These are phyloP conservation scores for Spondyliosoma cantharus DNA, from an alignment of 2,797 vertebrate species.

Conservation along the genomic window DNA sequence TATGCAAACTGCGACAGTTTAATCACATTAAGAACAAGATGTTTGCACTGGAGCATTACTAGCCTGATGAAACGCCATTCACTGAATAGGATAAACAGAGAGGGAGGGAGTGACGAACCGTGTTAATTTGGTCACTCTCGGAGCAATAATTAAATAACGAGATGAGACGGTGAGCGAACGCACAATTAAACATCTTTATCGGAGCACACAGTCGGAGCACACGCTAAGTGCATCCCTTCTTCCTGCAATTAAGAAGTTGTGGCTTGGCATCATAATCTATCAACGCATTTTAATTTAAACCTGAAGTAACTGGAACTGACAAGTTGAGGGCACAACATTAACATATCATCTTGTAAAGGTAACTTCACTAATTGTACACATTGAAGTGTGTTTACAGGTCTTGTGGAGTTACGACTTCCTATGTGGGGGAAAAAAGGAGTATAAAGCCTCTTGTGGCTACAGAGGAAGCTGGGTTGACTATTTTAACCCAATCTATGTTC, in stretches of 20 bases:
- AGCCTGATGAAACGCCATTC: slow-evolving; percentile 40
- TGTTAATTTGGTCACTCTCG: slow-evolving; percentile 49
- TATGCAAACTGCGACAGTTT: slow-evolving; percentile 52
- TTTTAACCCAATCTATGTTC: too few species aligned
- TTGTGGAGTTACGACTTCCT: too few species aligned
- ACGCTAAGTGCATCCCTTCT: background rate
- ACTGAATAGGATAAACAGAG: slow-evolving; percentile 43
- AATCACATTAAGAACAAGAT: slow-evolving; percentile 61
- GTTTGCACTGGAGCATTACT: slow-evolving; percentile 29
- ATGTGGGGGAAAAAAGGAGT: too few species aligned
- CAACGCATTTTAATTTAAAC: background rate
- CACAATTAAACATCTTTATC: slow-evolving; percentile 33
- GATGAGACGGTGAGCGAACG: slow-evolving; percentile 20
- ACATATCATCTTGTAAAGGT: background rate
- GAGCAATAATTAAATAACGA: slow-evolving; percentile 50
- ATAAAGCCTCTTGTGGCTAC: too few species aligned
- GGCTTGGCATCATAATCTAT: background rate
- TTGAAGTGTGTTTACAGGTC: too few species aligned
- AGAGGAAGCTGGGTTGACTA: too few species aligned
- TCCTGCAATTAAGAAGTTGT: background rate
- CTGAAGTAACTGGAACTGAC: background rate
- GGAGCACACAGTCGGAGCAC: background rate
- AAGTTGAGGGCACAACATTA: background rate
- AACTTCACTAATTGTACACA: too few species aligned
- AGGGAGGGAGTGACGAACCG: slow-evolving; percentile 23